Evolutionary conservation across 1,140 invertebrate species (phyloP).

Genomic region (Metaphire vulgaris): DNA sequence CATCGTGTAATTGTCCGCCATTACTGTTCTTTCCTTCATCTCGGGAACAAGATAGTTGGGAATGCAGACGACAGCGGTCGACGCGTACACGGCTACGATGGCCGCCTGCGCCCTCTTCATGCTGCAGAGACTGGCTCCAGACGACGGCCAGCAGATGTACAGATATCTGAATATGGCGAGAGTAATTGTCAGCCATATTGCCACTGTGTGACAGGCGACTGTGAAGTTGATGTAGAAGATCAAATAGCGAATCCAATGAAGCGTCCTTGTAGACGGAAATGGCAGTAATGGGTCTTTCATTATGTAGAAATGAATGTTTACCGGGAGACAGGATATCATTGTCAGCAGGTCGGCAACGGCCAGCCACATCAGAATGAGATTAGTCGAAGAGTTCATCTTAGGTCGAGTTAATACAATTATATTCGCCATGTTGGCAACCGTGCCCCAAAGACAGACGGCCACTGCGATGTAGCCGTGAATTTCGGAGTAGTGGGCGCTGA

Average conservation of each 20-base stretch:
- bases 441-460: conserved; percentile 76
- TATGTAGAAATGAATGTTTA: conserved; percentile 61
- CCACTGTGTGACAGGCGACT: conserved; percentile 80
- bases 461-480: conserved; percentile 66
- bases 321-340: conserved; percentile 80
- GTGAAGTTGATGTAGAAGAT: conserved; percentile 61
- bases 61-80: conserved; percentile 68
- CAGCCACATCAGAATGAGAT: conserved; percentile 73
- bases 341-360: conserved; percentile 79
- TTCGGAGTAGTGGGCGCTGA: conserved; percentile 44
- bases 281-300: conserved; percentile 34
- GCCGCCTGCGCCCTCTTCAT: conserved; percentile 65
- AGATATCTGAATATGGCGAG: conserved; percentile 77
- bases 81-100: conserved; percentile 65
- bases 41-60: conserved; percentile 62
- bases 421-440: conserved; percentile 79
- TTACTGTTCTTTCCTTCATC: conserved; percentile 17
- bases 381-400: conserved; percentile 76
- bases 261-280: conserved; percentile 33
- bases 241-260: conserved; percentile 42
- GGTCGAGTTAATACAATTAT: conserved; percentile 80
- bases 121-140: conserved; percentile 62
- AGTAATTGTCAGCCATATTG: conserved; percentile 84
- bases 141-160: conserved; percentile 69
- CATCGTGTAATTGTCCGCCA: neutral